Evolutionary conservation across 2,797 vertebrate species (phyloP).

Genomic region (Menidia menidia): DNA sequence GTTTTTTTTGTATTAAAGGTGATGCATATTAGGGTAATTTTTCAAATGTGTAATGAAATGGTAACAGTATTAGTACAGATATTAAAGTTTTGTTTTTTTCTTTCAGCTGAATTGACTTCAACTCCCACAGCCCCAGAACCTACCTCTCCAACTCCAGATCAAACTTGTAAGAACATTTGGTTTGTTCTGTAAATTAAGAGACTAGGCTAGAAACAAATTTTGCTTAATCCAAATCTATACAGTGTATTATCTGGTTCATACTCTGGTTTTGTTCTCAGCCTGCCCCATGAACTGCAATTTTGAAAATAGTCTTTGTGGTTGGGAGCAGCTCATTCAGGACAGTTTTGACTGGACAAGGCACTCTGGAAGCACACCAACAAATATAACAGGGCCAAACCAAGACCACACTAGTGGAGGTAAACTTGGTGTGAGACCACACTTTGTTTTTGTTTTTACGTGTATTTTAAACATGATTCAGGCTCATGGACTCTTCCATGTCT

Average conservation of each 20-base stretch:
- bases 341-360: constrained; percentile 81
- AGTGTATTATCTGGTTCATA: not conserved
- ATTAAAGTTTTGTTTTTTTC: constrained; percentile 6
- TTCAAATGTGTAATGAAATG: too few species aligned
- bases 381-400: constrained; percentile 80
- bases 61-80: too few species aligned
- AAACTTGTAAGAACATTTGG: constrained; percentile 67
- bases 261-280: constrained; percentile 55
- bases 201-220: too few species aligned
- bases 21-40: too few species aligned
- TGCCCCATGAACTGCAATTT: constrained; percentile 84
- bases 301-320: constrained; percentile 81
- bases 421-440: not conserved
- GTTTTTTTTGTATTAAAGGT: too few species aligned
- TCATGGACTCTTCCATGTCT: not conserved
- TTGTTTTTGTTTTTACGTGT: not conserved
- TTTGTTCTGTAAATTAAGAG: not conserved
- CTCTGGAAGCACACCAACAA: constrained; percentile 80
- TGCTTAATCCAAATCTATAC: not conserved
- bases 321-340: constrained; percentile 82
- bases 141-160: constrained; percentile 55
- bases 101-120: constrained; percentile 60
- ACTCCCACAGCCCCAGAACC: constrained; percentile 40
- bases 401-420: constrained; percentile 88
- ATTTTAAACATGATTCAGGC: not conserved